Conservation (phyloP, 2,797 vertebrate genomes). For the Cynopterus sphinx region DNA sequence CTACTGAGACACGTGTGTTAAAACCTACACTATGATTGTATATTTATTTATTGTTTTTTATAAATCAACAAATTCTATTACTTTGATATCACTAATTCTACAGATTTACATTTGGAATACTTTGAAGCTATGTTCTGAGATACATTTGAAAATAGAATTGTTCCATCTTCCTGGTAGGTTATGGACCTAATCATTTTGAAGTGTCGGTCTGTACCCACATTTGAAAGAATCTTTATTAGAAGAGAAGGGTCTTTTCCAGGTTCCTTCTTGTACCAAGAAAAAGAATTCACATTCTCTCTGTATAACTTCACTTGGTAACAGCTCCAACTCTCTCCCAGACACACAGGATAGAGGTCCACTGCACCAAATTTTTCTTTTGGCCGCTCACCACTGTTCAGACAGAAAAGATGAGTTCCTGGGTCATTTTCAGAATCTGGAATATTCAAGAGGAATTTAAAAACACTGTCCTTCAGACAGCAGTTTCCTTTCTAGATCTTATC, state of each 20-base stretch:
- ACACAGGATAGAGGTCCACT: constrained; percentile 6
- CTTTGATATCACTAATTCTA: not conserved
- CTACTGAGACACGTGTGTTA: not conserved
- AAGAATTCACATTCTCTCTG: not conserved
- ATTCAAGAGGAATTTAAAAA: not conserved
- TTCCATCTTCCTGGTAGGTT: not conserved
- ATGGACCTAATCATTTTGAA: not conserved
- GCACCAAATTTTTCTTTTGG: not conserved
- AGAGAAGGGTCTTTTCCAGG: not conserved
- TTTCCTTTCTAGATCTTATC: constrained; percentile 12
- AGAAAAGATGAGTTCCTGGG: not conserved
- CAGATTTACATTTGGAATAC: not conserved
- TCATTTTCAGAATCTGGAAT: not conserved
- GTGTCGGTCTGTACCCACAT: not conserved
- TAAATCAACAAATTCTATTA: not conserved
- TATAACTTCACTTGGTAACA: constrained; percentile 23
- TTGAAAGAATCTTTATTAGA: not conserved
- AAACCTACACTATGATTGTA: not conserved
- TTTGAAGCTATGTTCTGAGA: not conserved
- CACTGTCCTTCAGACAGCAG: not conserved
- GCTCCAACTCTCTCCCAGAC: not conserved
- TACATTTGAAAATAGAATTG: not conserved
- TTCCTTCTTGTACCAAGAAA: constrained; percentile 54
- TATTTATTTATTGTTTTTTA: not conserved
- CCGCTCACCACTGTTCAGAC: constrained; percentile 6